phyloP scores from a whole-genome alignment of 2,797 vertebrate species.

The Acipenser ruthenus region DNA sequence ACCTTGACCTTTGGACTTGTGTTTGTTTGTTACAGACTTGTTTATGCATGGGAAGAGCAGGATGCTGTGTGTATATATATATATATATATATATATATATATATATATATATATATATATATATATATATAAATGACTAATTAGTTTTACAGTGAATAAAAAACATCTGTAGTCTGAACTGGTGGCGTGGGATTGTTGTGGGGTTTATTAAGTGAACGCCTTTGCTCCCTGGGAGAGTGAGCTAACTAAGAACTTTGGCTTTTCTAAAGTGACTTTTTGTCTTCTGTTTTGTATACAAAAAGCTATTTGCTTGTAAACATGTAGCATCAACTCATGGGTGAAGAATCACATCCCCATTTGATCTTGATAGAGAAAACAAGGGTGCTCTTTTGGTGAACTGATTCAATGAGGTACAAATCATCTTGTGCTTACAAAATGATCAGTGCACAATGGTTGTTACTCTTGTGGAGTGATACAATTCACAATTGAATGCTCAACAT shows the following conservation, averaged over 20 bases:
- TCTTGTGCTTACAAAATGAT: no score
- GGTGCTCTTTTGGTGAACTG: no score
- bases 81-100: no score
- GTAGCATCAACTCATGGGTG: conserved; percentile 3
- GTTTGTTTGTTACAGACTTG: conserved; percentile 20
- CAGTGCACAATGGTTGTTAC: no score
- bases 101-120: no score
- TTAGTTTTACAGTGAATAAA: conserved; percentile 30
- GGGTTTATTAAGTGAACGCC: background rate
- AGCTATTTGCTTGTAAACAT: conserved; percentile 17
- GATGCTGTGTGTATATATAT: conserved; percentile 23
- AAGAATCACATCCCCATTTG: background rate
- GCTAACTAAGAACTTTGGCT: background rate
- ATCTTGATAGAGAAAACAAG: no score
- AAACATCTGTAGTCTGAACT: conserved; percentile 34
- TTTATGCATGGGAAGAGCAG: conserved; percentile 28
- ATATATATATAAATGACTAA: conserved; percentile 30
- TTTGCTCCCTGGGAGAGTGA: conserved; percentile 11
- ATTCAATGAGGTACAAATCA: no score
- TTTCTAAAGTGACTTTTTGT: conserved; percentile 5
- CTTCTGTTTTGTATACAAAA: conserved; percentile 5
- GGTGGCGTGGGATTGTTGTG: conserved; percentile 24
- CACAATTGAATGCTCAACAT: no score
- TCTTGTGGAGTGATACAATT: no score
- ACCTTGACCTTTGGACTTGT: conserved; percentile 17